These are phyloP conservation scores for Mormyrus proboscirostris DNA, from an alignment of 2,797 vertebrate genomes.

Conservation along the genomic window DNA sequence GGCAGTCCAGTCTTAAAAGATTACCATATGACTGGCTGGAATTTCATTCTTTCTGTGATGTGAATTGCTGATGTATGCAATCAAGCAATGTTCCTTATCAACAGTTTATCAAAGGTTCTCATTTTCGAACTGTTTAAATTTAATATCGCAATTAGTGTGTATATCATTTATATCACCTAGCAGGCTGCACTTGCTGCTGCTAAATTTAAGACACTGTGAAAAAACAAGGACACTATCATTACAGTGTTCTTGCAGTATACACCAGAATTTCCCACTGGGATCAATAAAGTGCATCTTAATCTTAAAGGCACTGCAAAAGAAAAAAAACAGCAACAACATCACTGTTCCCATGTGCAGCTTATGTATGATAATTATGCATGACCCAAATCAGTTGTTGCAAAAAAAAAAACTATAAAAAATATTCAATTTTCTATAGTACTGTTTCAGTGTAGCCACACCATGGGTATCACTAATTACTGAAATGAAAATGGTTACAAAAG, in stretches of 20 bases:
- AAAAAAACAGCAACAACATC: not conserved
- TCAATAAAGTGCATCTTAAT: not conserved
- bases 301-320: not conserved
- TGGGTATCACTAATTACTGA: not conserved
- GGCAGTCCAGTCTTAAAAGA: not conserved
- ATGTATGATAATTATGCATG: not conserved
- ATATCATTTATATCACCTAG: not conserved
- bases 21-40: not conserved
- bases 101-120: not conserved
- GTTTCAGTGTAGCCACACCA: not conserved
- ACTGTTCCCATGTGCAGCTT: not conserved
- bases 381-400: not conserved
- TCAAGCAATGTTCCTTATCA: not conserved
- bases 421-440: not conserved
- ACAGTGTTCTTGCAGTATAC: not conserved
- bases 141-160: not conserved
- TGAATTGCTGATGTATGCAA: not conserved
- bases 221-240: not conserved
- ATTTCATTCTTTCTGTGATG: not conserved
- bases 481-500: not conserved
- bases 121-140: not conserved
- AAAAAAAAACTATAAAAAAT: not conserved
- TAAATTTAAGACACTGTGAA: not conserved
- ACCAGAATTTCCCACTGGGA: not conserved
- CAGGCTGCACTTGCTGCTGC: not conserved